These are phyloP conservation scores for Amblyjoppa proteus DNA, from an alignment of 2,888 invertebrate genomes.

Conservation along the genomic window DNA sequence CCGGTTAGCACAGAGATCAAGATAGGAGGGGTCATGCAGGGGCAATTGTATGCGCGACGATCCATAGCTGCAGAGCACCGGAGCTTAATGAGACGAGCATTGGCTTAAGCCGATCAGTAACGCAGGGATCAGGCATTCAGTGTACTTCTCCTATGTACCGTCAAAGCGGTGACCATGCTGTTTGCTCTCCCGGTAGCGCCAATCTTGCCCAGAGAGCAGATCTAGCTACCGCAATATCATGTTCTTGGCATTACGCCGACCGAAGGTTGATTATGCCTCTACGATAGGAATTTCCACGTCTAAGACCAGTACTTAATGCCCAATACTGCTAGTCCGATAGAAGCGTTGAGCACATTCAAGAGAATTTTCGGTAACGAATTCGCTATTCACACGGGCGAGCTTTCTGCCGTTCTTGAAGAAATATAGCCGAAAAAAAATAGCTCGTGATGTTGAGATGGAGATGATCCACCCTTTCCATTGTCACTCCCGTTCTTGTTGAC, in stretches of 20 bases:
- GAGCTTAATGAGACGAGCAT: slow-evolving; percentile 47
- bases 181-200: slow-evolving; percentile 22
- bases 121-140: slow-evolving; percentile 51
- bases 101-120: slow-evolving; percentile 55
- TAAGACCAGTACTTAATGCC: not conserved
- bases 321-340: not conserved
- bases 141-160: slow-evolving; percentile 28
- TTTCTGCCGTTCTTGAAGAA: not conserved
- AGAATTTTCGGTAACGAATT: not conserved
- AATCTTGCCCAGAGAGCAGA: slow-evolving; percentile 60
- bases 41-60: slow-evolving; percentile 14
- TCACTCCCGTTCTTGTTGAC: slow-evolving; percentile 35
- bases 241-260: slow-evolving; percentile 71
- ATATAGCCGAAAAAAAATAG: not conserved
- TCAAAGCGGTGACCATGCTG: slow-evolving; percentile 16
- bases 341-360: not conserved
- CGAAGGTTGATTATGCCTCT: slow-evolving; percentile 10
- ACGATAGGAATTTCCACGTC: slow-evolving; percentile 26
- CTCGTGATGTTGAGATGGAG: not conserved
- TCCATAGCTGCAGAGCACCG: slow-evolving; percentile 32
- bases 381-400: not conserved
- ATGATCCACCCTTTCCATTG: slow-evolving; percentile 19
- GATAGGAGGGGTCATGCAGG: slow-evolving; percentile 7
- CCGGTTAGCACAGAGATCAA: slow-evolving; percentile 15
- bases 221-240: slow-evolving; percentile 72